Percentiles rank a stretch among this genome's conserved stretches.
Evolutionary conservation across 2,888 invertebrate genomes (phyloP).

Genomic region (Rotaria macrura): DNA sequence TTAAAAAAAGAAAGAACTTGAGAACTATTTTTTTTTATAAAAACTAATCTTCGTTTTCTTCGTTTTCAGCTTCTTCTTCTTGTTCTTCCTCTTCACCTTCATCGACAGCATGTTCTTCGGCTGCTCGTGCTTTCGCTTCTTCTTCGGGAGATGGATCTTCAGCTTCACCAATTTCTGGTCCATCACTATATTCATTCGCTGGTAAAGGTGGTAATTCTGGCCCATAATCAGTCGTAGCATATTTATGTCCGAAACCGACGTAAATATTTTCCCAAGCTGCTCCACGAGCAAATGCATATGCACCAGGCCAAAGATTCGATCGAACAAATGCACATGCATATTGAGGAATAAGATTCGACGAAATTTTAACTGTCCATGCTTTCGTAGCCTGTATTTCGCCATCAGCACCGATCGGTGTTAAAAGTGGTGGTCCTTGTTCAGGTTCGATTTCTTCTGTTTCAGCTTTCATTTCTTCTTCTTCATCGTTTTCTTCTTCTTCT

Average conservation of each 20-base stretch:
- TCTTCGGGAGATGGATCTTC: constrained; percentile 69
- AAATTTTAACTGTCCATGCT: constrained; percentile 62
- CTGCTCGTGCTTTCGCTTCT: constrained; percentile 51
- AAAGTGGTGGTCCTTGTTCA: constrained; percentile 62
- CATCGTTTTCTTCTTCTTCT: constrained; percentile 58
- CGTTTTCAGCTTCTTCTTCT: constrained; percentile 49
- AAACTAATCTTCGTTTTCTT: constrained; percentile 37
- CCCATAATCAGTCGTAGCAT: constrained; percentile 58
- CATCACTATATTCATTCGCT: constrained; percentile 63
- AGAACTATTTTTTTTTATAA: not conserved
- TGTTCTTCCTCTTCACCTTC: constrained; percentile 34
- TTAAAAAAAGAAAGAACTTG: not conserved
- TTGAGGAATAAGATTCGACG: constrained; percentile 59
- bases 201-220: constrained; percentile 61
- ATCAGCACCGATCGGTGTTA: constrained; percentile 65
- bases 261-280: constrained; percentile 67
- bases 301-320: constrained; percentile 75
- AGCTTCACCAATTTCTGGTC: constrained; percentile 59
- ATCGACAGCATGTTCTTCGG: constrained; percentile 38
- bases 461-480: constrained; percentile 50
- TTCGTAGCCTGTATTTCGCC: constrained; percentile 56
- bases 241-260: constrained; percentile 70
- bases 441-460: constrained; percentile 54
- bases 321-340: constrained; percentile 61
- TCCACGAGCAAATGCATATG: constrained; percentile 63